These are phyloP conservation scores for Smittia aterrima DNA, from an alignment of 2,888 invertebrate genomes.

Conservation along the genomic window DNA sequence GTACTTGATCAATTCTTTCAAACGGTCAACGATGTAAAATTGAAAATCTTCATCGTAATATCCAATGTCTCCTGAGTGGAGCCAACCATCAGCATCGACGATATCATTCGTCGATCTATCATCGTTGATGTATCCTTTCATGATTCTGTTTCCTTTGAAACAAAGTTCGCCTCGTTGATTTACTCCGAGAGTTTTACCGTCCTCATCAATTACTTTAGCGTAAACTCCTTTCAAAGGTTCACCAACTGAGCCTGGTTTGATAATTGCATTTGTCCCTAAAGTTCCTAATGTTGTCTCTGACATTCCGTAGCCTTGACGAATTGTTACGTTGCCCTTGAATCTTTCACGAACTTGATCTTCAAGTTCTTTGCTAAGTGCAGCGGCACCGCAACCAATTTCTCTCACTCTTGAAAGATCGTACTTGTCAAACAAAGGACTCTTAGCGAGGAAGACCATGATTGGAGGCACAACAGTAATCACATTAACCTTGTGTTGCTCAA, in stretches of 20 bases:
- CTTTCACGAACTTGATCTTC: constrained; percentile 52
- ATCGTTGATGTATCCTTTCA: constrained; percentile 75
- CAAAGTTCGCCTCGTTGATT: constrained; percentile 71
- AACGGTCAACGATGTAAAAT: constrained; percentile 71
- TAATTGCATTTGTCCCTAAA: background rate
- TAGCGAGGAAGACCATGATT: constrained; percentile 70
- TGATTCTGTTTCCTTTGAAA: constrained; percentile 69
- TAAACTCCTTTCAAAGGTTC: constrained; percentile 17
- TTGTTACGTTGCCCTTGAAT: constrained; percentile 53
- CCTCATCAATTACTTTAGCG: constrained; percentile 49
- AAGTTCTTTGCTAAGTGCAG: constrained; percentile 67
- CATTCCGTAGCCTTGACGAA: constrained; percentile 69
- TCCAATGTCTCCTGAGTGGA: constrained; percentile 71
- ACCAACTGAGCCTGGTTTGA: constrained; percentile 18
- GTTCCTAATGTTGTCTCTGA: constrained; percentile 64
- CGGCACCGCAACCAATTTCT: constrained; percentile 69
- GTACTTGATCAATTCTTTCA: constrained; percentile 81
- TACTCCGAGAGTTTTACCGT: constrained; percentile 59
- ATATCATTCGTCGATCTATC: constrained; percentile 58
- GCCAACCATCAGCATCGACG: constrained; percentile 61
- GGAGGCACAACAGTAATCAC: constrained; percentile 65
- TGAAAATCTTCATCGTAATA: constrained; percentile 68
- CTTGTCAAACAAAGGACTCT: constrained; percentile 66
- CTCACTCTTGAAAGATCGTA: constrained; percentile 63
- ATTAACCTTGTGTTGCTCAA: constrained; percentile 61